Conservation (phyloP, 2,888 invertebrate genomes). For the Acrocyrtus sp. region DNA sequence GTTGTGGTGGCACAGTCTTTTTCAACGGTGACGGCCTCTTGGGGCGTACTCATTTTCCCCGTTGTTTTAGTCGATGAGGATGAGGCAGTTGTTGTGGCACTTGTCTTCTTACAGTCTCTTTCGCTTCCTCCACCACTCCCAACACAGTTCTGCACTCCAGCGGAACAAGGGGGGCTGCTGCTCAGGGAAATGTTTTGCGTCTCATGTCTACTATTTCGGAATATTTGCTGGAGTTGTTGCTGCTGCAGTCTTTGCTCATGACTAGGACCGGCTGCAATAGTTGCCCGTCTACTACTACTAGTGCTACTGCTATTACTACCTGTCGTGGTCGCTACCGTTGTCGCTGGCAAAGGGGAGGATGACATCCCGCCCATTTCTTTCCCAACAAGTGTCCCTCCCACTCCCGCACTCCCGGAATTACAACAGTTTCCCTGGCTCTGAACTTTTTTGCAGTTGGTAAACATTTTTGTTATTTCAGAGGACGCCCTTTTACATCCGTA, state of each 20-base stretch:
- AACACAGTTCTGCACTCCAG: background rate
- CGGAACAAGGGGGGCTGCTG: background rate
- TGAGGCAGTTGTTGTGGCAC: background rate
- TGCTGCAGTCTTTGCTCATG: slow-evolving; percentile 41
- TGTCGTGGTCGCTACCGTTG: background rate
- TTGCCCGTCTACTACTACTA: slow-evolving; percentile 17
- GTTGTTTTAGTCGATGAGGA: background rate
- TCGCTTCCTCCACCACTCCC: background rate
- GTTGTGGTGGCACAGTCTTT: background rate
- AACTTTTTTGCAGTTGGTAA: slow-evolving; percentile 49
- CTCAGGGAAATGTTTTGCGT: slow-evolving; percentile 1
- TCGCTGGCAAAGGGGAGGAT: background rate
- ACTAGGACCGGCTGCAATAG: slow-evolving; percentile 43
- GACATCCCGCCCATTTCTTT: slow-evolving; percentile 11
- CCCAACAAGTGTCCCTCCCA: slow-evolving; percentile 2
- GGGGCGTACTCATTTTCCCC: background rate
- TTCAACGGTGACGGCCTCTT: background rate
- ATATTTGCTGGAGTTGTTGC: slow-evolving; percentile 31
- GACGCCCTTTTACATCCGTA: too few species aligned
- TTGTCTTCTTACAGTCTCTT: background rate
- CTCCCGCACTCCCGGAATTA: slow-evolving; percentile 4
- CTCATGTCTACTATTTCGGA: slow-evolving; percentile 26
- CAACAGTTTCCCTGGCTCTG: slow-evolving; percentile 49
- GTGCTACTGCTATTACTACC: too few species aligned
- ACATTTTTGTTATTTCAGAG: too few species aligned